Base-by-base conservation (phyloP, 1,140 invertebrate species). In the Diuraphis noxia region DNA sequence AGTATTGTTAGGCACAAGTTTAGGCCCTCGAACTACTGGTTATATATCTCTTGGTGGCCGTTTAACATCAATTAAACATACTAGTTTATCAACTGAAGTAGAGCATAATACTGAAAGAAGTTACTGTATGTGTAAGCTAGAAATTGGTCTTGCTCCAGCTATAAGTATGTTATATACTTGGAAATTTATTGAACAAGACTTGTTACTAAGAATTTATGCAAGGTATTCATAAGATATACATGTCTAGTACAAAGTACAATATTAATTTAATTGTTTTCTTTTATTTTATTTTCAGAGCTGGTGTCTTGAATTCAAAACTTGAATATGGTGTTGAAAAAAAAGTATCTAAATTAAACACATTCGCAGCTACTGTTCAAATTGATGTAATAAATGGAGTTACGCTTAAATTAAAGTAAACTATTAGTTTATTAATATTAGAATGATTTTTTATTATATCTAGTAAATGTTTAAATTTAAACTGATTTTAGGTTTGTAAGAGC, bases 291-390 rank as follows among this genome's bases (percentile, higher is more conserved):
- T 92, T 46, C 91, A 98, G 97, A 94, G 94, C 96, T 92, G 98
- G 98, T 36, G 97, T 97, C 17, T 97, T 98, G 94, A 98, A 98
- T 43, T 96, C 96, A 5, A 94, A 97, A 92, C 93, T 98, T 0
- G 98, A 99, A 93, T 99, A 98, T 94, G 98, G 98, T 0, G 96
- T 96, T 46, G 97, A 99, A 93, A 99, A 98, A 93, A 98, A 97
- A 94, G 95, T 99, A 30, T 98, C 98, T 0, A 96, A 98, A 93
- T 97, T 98, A 93, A 98, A 97, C 93, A 96, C 96, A n/a, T 93
- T 99, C 2, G 96, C 97, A 6, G 98, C 98, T 17, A 95, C 96
- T 0, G 96, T 99, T 21, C 95, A 96, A 77, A 94, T 99, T 63
- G 98, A 98, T 17, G 94, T 97, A 43, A 97, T 97, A 4, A 96